Percentiles rank a stretch among this genome's conserved stretches.
Evolutionary conservation across 2,797 vertebrate species (phyloP).

Genomic region (Phrynocephalus vlangalii): DNA sequence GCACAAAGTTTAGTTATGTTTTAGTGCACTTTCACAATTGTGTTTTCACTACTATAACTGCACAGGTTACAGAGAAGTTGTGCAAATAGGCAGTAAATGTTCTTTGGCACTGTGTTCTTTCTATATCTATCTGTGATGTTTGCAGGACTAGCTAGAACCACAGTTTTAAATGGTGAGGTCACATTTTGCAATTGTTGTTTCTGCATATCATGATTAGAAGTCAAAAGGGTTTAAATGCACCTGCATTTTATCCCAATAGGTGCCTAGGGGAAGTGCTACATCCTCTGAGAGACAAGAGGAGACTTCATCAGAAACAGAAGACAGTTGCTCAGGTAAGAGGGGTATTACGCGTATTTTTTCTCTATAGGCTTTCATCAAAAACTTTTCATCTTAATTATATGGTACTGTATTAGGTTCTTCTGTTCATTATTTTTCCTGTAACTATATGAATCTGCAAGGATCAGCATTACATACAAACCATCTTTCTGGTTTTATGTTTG

Average conservation of each 20-base stretch:
- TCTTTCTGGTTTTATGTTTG: too few relatives aligned
- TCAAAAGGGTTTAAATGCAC: neutral
- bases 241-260: slow-evolving; percentile 29
- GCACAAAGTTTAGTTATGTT: neutral
- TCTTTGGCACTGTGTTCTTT: neutral
- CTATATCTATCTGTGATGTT: neutral
- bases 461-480: neutral
- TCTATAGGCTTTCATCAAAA: neutral
- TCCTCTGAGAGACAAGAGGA: neutral
- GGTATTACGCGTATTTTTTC: neutral
- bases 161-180: neutral
- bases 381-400: neutral
- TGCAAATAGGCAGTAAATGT: neutral
- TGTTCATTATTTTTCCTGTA: neutral
- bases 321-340: slow-evolving; percentile 54
- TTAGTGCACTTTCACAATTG: neutral
- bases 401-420: neutral
- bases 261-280: neutral
- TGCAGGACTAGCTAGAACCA: neutral
- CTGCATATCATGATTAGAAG: neutral
- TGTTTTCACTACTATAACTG: neutral
- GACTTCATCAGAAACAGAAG: neutral
- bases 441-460: neutral
- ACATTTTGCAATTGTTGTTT: neutral
- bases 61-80: neutral